Conservation (phyloP, 2,113 vertebrate genomes). For the Crotalus horridus region DNA sequence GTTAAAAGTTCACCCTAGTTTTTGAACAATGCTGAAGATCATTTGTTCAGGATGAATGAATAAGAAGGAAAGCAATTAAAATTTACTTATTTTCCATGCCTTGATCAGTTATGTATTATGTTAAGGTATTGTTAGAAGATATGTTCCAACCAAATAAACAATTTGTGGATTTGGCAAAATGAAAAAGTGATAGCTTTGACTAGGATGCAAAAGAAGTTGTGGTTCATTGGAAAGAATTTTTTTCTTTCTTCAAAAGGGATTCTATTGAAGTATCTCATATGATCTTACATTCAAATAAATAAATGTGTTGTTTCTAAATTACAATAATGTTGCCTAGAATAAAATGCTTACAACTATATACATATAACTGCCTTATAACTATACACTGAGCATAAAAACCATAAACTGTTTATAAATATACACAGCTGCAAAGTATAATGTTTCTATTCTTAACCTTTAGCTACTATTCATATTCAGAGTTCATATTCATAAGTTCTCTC, state of each 20-base stretch:
- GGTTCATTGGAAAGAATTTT: slow-evolving; percentile 19
- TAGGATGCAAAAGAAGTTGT: neutral
- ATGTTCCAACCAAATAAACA: neutral
- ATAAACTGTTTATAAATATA: neutral
- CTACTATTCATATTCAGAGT: neutral
- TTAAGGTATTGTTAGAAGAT: neutral
- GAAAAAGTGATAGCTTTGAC: neutral
- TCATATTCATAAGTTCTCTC: neutral
- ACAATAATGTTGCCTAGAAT: neutral
- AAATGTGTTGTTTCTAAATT: neutral
- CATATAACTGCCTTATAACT: neutral
- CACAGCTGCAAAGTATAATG: neutral
- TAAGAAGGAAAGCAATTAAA: too few relatives aligned
- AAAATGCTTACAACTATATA: neutral
- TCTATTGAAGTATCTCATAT: neutral
- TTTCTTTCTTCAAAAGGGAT: neutral
- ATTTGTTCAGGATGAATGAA: too few relatives aligned
- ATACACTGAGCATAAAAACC: neutral
- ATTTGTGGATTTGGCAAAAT: neutral
- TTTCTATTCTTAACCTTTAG: neutral
- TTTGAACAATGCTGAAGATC: too few relatives aligned
- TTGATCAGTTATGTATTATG: slow-evolving; percentile 13
- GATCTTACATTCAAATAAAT: neutral
- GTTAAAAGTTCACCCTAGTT: too few relatives aligned
- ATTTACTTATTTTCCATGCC: neutral